Base-by-base conservation (phyloP, 2,797 vertebrate species). In the Tenualosa ilisha region DNA sequence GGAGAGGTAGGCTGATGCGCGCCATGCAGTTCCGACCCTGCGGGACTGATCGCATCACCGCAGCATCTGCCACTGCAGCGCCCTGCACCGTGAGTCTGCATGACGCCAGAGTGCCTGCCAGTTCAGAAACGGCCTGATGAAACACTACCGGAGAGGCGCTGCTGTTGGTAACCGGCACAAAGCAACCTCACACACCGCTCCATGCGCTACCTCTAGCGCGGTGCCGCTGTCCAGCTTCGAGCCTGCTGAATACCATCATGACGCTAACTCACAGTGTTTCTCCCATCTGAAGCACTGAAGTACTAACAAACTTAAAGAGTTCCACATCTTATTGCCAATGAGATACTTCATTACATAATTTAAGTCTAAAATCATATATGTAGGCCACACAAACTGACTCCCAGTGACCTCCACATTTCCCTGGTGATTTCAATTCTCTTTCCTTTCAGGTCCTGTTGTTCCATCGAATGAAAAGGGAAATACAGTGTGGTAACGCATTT, bases 181-280 rank as follows among this genome's bases (percentile, higher is more conserved):
- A 6, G 13, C 40, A 46, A 46, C 72, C 72, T 43, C 40, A 43
- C 72, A 79, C 37, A 79, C 72, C 72, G 72, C 72, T 43, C 22
- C 40, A 37, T 22, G 40, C 68, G 9, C 31, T 40, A 40, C 72
- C 40, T 79, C 40, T 43, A 43, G 6, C 37, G 72, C 72, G 40
- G 72, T 40, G 72, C 72, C 72, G 72, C 72, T 79, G 72, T 79
- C 72, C 72, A 79, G 72, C 72, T 79, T 37, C 72, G 7, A 46
- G 7, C 15, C 72, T 79, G 72, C 72, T 79, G 72, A 79, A 79
- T 40, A 79, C 20, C 22, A 79, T 5, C 72, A 46, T 22, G 20
- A 22, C 0, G n/a, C 59, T 63, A 63, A 56, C 72, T 37, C 15
- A 43, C 2, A 46, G 15, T 79, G 6, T 79, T 22, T 13, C 40